Evolutionary conservation across 2,113 vertebrate species (phyloP).

Genomic region (Gymnocephalus cernua): DNA sequence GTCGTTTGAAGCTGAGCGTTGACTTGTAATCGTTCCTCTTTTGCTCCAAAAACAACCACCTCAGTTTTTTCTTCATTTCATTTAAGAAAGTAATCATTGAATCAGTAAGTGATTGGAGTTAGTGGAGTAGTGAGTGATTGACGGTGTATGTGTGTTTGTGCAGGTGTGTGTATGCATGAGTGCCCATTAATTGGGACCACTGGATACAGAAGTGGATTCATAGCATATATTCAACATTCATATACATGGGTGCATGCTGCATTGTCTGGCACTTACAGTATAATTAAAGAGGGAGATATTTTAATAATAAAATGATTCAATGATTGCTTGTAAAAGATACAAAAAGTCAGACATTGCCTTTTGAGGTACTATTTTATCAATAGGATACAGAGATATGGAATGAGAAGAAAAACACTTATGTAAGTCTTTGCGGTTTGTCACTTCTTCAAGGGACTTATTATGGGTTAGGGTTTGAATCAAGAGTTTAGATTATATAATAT

Average conservation of each 20-base stretch:
- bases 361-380: background rate
- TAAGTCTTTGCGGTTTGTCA: background rate
- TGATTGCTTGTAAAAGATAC: background rate
- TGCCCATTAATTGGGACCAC: background rate
- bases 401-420: background rate
- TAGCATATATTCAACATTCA: background rate
- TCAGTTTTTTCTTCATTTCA: too few relatives aligned
- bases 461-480: too few relatives aligned
- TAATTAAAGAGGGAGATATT: background rate
- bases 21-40: too few relatives aligned
- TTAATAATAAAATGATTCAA: background rate
- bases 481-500: background rate
- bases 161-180: background rate
- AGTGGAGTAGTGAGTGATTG: too few relatives aligned
- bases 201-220: background rate
- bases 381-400: background rate
- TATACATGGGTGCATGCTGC: too few relatives aligned
- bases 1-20: too few relatives aligned
- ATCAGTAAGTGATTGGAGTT: constrained; percentile 6
- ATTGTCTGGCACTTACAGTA: background rate
- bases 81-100: too few relatives aligned
- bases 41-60: too few relatives aligned
- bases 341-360: background rate
- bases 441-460: background rate
- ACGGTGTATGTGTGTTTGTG: background rate